Percentiles rank a stretch among this genome's conserved stretches.
Conservation (phyloP, 2,797 vertebrate species). For the Hephaestus fuliginosus region DNA sequence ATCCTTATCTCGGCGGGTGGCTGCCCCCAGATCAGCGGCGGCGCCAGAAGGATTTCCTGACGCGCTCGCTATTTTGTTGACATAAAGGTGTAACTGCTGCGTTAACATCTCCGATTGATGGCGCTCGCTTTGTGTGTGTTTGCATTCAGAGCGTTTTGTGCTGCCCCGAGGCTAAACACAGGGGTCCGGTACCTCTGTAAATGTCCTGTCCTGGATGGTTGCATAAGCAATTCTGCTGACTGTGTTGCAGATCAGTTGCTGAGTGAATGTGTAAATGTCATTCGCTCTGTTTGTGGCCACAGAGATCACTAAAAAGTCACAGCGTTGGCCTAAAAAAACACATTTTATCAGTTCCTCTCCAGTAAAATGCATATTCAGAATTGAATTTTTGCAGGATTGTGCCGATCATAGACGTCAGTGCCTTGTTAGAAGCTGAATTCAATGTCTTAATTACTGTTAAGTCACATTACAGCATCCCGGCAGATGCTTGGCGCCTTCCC, state of each 20-base stretch:
- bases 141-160: conserved; percentile 48
- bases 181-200: conserved; percentile 45
- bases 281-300: conserved; percentile 6
- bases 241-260: conserved; percentile 41
- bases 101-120: conserved; percentile 49
- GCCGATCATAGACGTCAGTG: neutral
- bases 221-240: conserved; percentile 47
- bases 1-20: conserved; percentile 60
- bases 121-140: conserved; percentile 12
- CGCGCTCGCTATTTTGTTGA: conserved; percentile 57
- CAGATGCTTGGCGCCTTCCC: conserved; percentile 55
- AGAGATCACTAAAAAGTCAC: conserved; percentile 6
- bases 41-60: conserved; percentile 60
- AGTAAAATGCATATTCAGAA: neutral
- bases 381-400: neutral
- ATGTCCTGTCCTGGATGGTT: conserved; percentile 41
- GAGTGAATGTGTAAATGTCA: conserved; percentile 52
- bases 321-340: neutral
- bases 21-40: conserved; percentile 55
- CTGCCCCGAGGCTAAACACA: conserved; percentile 26
- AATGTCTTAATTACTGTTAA: conserved; percentile 40
- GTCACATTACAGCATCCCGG: conserved; percentile 37
- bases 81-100: conserved; percentile 34
- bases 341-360: neutral
- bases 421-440: conserved; percentile 38